Base-by-base conservation (phyloP, 2,113 vertebrate genomes). In the Sapayoa aenigma region DNA sequence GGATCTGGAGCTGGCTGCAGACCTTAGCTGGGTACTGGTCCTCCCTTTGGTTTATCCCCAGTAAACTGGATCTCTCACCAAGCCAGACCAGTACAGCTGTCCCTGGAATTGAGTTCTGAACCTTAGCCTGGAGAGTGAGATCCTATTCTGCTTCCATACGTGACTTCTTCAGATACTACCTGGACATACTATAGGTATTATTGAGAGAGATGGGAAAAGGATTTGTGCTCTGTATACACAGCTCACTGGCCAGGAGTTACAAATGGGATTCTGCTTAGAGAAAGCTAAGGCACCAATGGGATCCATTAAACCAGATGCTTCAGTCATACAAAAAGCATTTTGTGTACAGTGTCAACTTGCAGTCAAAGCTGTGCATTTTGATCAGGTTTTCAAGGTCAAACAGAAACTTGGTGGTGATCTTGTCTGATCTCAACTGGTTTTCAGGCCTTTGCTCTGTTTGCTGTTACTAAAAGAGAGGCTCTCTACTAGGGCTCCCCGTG, bases 321-420 rank as follows among this genome's bases (percentile, higher is more conserved):
- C 72, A 46, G 66, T 46, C 0, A 1, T 35, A 75, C 44, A 16
- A 66, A 59, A 95, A 94, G 50, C 58, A 56, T 78, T 95, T 87
- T 95, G 93, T 97, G 80, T 92, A 94, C 86, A 84, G 83, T 94
- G 80, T 95, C 86, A 94, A 93, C 93, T 81, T 39, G 7, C 73
- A 93, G 73, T 31, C 84, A 86, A 85, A 90, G 86, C 86, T 92
- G 37, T 90, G 93, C 85, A 94, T 96, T 95, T 96, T 93, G 91
- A 94, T 93, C 92, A 95, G 88, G 55, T 87, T 92, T 81, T 94
- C 95, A 96, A 96, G 94, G 94, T 96, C 94, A 94, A 65, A 28
- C 9, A 8, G 79, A 87, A 87, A 69, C 39, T 42, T 47, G 47
- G 18, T 52, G 60, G 73, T 75, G n/a, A 87, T 81, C 88, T 4